These are phyloP conservation scores for Nycticebus coucang DNA, from an alignment of 2,113 vertebrate genomes.

Conservation along the genomic window DNA sequence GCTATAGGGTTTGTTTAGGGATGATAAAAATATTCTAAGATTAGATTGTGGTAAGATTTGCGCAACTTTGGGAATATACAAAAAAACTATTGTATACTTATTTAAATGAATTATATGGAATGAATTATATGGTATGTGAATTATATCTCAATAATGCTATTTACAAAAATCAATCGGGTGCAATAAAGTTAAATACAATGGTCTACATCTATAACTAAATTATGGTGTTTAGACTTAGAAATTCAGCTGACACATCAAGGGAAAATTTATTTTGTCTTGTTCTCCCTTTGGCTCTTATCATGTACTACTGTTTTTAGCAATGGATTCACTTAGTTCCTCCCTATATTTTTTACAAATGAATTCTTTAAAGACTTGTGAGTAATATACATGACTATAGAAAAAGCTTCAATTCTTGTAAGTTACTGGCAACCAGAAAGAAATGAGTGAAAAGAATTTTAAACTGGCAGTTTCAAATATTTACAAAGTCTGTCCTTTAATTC, in stretches of 20 bases:
- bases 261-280: not conserved
- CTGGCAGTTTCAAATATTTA: slow-evolving; percentile 73
- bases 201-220: not conserved
- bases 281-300: not conserved
- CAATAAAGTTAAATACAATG: not conserved
- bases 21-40: not conserved
- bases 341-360: not conserved
- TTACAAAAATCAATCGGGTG: not conserved
- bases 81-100: not conserved
- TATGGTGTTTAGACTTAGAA: not conserved
- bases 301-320: not conserved
- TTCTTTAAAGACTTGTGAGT: slow-evolving; percentile 1
- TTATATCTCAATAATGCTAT: not conserved
- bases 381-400: slow-evolving; percentile 39
- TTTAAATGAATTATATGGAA: not conserved
- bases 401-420: slow-evolving; percentile 24
- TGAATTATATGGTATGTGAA: not conserved
- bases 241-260: not conserved
- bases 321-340: not conserved
- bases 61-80: not conserved
- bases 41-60: not conserved
- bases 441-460: slow-evolving; percentile 70
- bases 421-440: slow-evolving; percentile 62
- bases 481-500: slow-evolving; percentile 58
- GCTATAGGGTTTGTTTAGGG: not conserved